Percentiles rank a stretch among this genome's conserved stretches.
phyloP scores from a whole-genome alignment of 2,888 invertebrate species.

The Macaria notata region DNA sequence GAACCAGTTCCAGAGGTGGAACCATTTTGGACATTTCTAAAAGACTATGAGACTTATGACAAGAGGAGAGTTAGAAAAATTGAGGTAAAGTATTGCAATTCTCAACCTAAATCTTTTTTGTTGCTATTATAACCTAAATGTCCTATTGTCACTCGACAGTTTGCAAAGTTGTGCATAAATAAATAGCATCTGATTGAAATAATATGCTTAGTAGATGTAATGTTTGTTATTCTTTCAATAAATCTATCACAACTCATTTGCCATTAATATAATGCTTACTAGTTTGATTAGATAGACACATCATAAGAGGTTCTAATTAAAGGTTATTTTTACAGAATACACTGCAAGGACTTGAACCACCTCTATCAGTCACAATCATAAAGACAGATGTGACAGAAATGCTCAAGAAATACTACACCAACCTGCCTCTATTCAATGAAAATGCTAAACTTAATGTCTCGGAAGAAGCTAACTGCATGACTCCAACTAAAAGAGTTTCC shows the following conservation, averaged over 20 bases:
- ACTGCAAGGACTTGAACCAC: slow-evolving; percentile 87
- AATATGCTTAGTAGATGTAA: no score
- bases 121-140: no score
- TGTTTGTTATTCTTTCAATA: no score
- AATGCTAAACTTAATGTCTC: slow-evolving; percentile 49
- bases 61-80: slow-evolving; percentile 65
- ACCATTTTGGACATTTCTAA: slow-evolving; percentile 66
- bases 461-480: slow-evolving; percentile 58
- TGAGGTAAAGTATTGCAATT: slow-evolving; percentile 52
- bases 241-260: no score
- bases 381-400: slow-evolving; percentile 86
- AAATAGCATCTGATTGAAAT: no score
- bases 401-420: slow-evolving; percentile 81
- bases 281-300: neutral
- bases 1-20: slow-evolving; percentile 46
- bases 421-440: slow-evolving; percentile 75
- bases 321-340: slow-evolving; percentile 70
- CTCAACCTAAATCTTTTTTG: no score
- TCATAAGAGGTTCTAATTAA: no score
- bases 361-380: slow-evolving; percentile 87
- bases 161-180: no score
- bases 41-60: slow-evolving; percentile 66
- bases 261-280: neutral
- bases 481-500: slow-evolving; percentile 69
- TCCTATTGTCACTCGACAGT: no score